Evolutionary conservation across 2,797 vertebrate genomes (phyloP).

Genomic region (Coccyzus lansbergi): DNA sequence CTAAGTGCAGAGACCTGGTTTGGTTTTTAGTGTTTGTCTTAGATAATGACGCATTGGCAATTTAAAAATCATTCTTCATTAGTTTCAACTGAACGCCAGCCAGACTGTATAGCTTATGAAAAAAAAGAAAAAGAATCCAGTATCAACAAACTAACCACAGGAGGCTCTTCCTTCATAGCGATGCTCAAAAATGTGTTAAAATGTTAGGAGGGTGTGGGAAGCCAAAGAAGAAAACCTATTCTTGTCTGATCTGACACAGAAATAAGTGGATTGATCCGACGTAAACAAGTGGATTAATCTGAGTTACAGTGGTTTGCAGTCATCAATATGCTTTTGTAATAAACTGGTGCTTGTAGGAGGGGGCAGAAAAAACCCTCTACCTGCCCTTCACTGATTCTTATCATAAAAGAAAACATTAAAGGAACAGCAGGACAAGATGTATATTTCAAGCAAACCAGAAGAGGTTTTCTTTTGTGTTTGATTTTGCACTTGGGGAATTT

Average conservation of each 20-base stretch:
- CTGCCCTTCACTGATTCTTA: constrained; percentile 79
- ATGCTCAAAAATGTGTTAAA: constrained; percentile 34
- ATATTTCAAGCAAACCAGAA: constrained; percentile 82
- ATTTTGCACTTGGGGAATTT: constrained; percentile 87
- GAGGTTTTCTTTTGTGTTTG: constrained; percentile 84
- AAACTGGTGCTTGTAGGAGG: neutral
- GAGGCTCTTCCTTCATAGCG: neutral
- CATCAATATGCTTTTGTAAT: constrained; percentile 29
- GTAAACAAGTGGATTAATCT: constrained; percentile 54
- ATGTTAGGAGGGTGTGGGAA: constrained; percentile 16
- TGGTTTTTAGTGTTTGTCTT: constrained; percentile 12
- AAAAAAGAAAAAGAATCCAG: neutral
- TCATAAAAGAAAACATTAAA: constrained; percentile 83
- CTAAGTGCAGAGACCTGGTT: constrained; percentile 38
- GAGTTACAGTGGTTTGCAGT: constrained; percentile 17
- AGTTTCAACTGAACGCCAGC: constrained; percentile 28
- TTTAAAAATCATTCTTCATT: constrained; percentile 34
- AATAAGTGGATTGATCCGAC: constrained; percentile 46
- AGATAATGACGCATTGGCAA: constrained; percentile 17
- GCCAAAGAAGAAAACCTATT: neutral
- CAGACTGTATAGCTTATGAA: neutral
- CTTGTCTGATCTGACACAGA: constrained; percentile 16
- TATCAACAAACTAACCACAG: constrained; percentile 28
- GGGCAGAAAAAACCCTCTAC: constrained; percentile 42
- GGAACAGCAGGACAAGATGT: constrained; percentile 79